phyloP scores from a whole-genome alignment of 2,797 vertebrate genomes.

The Pantherophis alleghaniensis region DNA sequence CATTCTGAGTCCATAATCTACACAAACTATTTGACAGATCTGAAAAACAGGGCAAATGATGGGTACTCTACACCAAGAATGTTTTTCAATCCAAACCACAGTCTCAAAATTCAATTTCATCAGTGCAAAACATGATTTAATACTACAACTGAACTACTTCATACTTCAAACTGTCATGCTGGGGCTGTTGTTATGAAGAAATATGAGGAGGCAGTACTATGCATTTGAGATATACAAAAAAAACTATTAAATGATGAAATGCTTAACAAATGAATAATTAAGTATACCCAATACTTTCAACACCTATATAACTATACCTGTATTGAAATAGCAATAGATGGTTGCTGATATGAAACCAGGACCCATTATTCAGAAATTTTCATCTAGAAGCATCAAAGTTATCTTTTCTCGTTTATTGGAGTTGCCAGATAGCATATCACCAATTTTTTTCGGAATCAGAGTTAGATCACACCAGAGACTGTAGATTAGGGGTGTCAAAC shows the following conservation, averaged over 20 bases:
- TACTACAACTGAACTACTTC: not conserved
- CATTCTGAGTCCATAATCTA: not conserved
- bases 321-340: not conserved
- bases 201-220: not conserved
- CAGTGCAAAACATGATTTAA: not conserved
- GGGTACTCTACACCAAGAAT: not conserved
- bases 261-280: not conserved
- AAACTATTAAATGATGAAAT: not conserved
- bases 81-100: not conserved
- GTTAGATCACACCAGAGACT: not conserved
- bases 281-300: not conserved
- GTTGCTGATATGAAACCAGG: not conserved
- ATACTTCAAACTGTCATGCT: not conserved
- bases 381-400: not conserved
- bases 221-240: not conserved
- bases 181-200: not conserved
- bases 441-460: not conserved
- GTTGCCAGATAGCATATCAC: not conserved
- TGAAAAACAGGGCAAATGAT: not conserved
- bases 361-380: not conserved
- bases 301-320: not conserved
- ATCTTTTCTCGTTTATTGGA: not conserved
- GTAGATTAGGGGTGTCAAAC: not conserved
- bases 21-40: not conserved
- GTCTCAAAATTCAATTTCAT: not conserved